Base-by-base conservation (phyloP, 2,797 vertebrate species). In the Remorina albescens region DNA sequence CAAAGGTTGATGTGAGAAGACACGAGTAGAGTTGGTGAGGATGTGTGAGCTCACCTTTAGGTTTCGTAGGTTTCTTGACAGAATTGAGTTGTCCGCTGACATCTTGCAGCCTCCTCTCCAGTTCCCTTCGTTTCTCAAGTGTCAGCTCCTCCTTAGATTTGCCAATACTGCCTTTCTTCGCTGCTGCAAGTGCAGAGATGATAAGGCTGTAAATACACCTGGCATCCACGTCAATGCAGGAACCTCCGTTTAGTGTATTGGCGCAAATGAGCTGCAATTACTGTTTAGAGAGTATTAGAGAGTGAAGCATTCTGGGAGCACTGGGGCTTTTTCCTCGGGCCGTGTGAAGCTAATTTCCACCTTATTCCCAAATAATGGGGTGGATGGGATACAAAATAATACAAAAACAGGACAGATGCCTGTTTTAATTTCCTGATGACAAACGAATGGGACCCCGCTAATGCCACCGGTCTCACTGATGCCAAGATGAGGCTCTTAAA, bases 71-170 rank as follows among this genome's bases (percentile, higher is more conserved):
- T 67, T 97, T 98, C 91, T 97, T 98, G 82, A 94, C 92, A 0
- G 96, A 97, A 54, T 98, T 98, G 42, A 98, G 96, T 58, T 98
- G 97, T 1, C 97, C 96, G 0, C 97, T 98, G 73, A 98, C 97
- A 0, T 98, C 97, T 46, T 97, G 96, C 61, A 98, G 88, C 67
- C 97, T 93, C 89, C 93, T 96, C 92, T 98, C 97, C 82, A 98
- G 90, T 82, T 97, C 97, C 47, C 94, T 93, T 71, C 97, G 96
- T 89, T 97, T 98, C 89, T 98, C 97, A 83, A 97, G 86, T 10
- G 96, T 95, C 86, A 97, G 86, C 71, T 98, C 97, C 83, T 97
- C 97, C 86, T 96, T 97, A 72, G 96, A 97, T 69, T 96, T 96
- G 11, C 94, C 96, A 51, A 94, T 75, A 0, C 89, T 68, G 0